Evolutionary conservation across 1,140 invertebrate genomes (phyloP).

Genomic region (Cydia strobilella): DNA sequence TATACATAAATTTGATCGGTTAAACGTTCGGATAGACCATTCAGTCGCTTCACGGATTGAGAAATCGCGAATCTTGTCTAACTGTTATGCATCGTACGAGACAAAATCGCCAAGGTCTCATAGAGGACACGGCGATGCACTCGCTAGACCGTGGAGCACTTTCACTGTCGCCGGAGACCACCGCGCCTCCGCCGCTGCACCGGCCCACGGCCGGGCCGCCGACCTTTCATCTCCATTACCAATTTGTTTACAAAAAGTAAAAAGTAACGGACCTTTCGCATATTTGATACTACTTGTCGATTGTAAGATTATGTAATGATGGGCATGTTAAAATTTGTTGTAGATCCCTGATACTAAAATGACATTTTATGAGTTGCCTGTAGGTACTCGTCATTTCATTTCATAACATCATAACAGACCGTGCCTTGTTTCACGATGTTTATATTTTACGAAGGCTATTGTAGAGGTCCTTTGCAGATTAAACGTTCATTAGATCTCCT

Average conservation of each 20-base stretch:
- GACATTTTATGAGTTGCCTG: no score
- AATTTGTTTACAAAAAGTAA: neutral
- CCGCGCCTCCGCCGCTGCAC: conserved; percentile 47
- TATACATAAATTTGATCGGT: no score
- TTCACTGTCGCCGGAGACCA: conserved; percentile 62
- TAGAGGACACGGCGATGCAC: conserved; percentile 39
- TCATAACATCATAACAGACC: no score
- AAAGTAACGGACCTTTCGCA: neutral
- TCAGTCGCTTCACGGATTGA: neutral
- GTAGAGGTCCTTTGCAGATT: no score
- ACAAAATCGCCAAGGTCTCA: conserved; percentile 41
- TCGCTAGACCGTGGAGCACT: conserved; percentile 59
- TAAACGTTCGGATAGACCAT: no score
- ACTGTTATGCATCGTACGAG: conserved; percentile 7
- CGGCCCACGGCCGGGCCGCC: conserved; percentile 34
- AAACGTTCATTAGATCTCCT: no score
- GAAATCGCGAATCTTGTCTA: neutral
- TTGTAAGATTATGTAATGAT: no score
- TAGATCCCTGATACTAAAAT: no score
- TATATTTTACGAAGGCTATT: no score
- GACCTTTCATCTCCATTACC: conserved; percentile 22
- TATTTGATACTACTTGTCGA: neutral
- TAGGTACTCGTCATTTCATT: no score
- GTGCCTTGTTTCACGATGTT: no score
- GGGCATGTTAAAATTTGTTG: no score